A percentile compares a stretch with the other conserved stretches of the same genome.
These are phyloP conservation scores for Heterodera schachtii DNA, from an alignment of 1,140 invertebrate genomes.

Conservation along the genomic window DNA sequence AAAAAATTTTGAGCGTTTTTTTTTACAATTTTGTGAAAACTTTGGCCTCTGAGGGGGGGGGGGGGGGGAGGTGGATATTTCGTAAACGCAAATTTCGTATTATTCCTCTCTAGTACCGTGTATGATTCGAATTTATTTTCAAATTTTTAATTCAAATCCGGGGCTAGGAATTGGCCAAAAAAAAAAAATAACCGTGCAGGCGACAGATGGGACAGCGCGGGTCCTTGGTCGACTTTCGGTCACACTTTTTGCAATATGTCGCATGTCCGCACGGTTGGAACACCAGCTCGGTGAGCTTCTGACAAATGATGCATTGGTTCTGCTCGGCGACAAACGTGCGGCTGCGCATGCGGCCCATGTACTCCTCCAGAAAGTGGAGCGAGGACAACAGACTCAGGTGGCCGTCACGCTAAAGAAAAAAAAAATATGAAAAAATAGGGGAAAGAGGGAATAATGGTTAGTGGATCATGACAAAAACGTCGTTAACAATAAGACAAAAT, in stretches of 20 bases:
- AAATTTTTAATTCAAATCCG: too few relatives aligned
- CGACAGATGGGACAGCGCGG: constrained; percentile 13
- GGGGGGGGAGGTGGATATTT: too few relatives aligned
- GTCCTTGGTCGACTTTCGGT: background rate
- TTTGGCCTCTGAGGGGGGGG: too few relatives aligned
- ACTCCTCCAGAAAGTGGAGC: background rate
- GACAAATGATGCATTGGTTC: constrained; percentile 11
- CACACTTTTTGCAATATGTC: constrained; percentile 2
- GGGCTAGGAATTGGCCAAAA: too few relatives aligned
- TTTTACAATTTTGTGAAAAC: too few relatives aligned
- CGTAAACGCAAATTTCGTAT: too few relatives aligned
- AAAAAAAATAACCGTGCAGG: background rate
- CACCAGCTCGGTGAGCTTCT: constrained; percentile 7
- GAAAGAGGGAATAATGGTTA: background rate
- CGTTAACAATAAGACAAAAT: too few relatives aligned
- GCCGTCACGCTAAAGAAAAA: background rate
- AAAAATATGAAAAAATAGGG: too few relatives aligned
- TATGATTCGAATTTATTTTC: too few relatives aligned
- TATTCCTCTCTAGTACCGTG: too few relatives aligned
- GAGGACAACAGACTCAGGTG: background rate
- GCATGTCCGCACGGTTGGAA: constrained; percentile 26
- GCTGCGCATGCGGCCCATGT: background rate
- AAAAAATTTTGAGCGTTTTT: too few relatives aligned
- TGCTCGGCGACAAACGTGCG: background rate
- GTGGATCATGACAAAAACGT: background rate